Percentiles rank a stretch among this genome's conserved stretches.
Evolutionary conservation across 2,797 vertebrate genomes (phyloP).

Genomic region (Poecile montanus): DNA sequence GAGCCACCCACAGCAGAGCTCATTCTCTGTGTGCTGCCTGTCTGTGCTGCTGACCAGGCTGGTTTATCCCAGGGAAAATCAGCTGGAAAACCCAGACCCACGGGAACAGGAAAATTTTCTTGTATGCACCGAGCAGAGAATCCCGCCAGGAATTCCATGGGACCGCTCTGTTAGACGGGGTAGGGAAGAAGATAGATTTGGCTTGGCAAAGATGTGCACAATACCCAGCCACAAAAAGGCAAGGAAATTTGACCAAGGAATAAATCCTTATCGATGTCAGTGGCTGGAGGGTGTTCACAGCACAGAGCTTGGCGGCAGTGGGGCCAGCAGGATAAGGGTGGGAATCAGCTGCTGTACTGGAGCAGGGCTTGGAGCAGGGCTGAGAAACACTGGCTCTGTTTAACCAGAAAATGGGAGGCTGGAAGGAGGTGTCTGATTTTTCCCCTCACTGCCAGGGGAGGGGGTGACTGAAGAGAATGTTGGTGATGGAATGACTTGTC

Average conservation of each 20-base stretch:
- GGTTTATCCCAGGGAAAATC: background rate
- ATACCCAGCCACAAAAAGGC: background rate
- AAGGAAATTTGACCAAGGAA: background rate
- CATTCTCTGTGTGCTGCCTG: rapidly evolving
- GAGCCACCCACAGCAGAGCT: background rate
- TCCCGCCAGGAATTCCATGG: rapidly evolving
- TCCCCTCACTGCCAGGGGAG: background rate
- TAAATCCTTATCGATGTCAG: background rate
- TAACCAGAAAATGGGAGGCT: background rate
- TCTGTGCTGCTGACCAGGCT: background rate
- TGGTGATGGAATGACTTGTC: background rate
- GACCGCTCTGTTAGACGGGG: background rate
- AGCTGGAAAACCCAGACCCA: background rate
- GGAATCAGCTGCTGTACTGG: background rate
- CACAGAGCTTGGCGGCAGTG: background rate
- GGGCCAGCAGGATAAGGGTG: background rate
- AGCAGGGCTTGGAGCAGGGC: background rate
- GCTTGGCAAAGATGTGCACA: rapidly evolving
- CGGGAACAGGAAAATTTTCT: background rate
- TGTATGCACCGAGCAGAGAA: rapidly evolving
- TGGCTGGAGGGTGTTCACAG: background rate
- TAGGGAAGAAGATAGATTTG: background rate
- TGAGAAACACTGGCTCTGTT: background rate
- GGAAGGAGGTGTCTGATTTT: background rate
- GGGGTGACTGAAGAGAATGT: background rate